Evolutionary conservation across 2,888 invertebrate genomes (phyloP), one percentile per base, ranked within the genome.

Genomic region (Stenichneumon culpator): DNA sequence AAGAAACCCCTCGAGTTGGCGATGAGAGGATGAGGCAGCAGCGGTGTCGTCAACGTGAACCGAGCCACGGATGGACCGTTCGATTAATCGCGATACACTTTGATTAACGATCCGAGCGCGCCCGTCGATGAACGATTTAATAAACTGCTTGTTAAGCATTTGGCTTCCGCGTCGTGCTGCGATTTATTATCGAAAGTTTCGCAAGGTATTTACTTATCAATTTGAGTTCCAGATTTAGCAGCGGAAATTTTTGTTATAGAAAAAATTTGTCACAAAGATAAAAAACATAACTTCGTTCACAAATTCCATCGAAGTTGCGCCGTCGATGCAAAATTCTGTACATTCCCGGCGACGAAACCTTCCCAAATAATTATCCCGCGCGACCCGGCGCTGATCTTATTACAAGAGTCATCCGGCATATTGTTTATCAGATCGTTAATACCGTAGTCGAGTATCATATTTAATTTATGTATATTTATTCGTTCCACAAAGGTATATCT

Each of bases 21-120:
- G 22, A 54, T 65, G 80, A 73, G 63, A 69, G 36, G 19, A 36
- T 22, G 69, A 82, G 36, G 52, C 47, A 67, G 25, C 54, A 47
- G 57, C 54, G 67, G 67, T 60, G 47, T 39, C 57, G 19, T 77
- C 50, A 52, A 77, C 50, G 52, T 28, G 16, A 67, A 52, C 52
- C 52, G 52, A 70, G 19, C 36, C 32, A 16, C 28, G 82, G 72
- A 44, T 65, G 77, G 75, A 84, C 70, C 22, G 25, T 32, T 78
- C 72, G 72, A 73, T 83, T 73, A 67, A 79, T 73, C 60, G 60
- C 73, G 67, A 73, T 63, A 68, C 68, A 83, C 50, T 73, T 73
- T 79, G 60, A 68, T 79, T 36, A 83, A 79, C 65, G 70, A 72
- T 68, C 39, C 39, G 52, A n/a, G 72, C 65, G 54, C 60, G 57